Evolutionary conservation across 2,113 vertebrate genomes (phyloP), one percentile per base, ranked within the genome.

Genomic region (Sigmodon hispidus): DNA sequence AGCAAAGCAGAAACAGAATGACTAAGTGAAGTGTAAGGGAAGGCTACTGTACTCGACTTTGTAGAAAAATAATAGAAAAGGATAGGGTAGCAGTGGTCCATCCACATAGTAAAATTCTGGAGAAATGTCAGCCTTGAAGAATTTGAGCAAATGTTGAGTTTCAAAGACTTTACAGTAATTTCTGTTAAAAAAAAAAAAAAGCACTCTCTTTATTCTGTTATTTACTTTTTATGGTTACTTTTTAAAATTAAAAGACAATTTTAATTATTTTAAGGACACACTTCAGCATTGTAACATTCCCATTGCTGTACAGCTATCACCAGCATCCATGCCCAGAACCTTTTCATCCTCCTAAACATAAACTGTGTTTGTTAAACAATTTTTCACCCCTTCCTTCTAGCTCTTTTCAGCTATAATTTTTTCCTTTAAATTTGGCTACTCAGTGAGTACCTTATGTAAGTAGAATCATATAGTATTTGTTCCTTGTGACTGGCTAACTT

Each of bases 261-360:
- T 45, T 79, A 86, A 36, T n/a, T 5, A n/a, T 77, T 75, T 50
- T 90, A 90, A 99, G 12, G n/a, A 9, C 90, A 57, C 21, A 57
- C 34, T 87, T 87, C 4, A 83, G 36, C 69, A 43, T 55, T 26
- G 6, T n/a, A 84, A 67, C 17, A 69, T 80, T 88, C 21, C 61
- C 55, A 43, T 7, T 67, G 29, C 45, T 69, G n/a, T 16, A 81
- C 15, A 85, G 13, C 13, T 70, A 15, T 85, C 59, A 72, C 81
- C 16, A 31, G 15, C 36, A 36, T 65, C 34, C 77, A 69, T 73
- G 36, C 65, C 52, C 45, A 72, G 50, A 92, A 80, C 13, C 40
- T 88, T 50, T 43, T 89, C 17, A 91, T 91, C 50, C 81, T 89
- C 22, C 4, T 31, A n/a, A 61, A 65, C 26, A 90, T 61, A 45